These are phyloP conservation scores for Spea hammondii DNA, from an alignment of 2,797 vertebrate species.

Conservation along the genomic window DNA sequence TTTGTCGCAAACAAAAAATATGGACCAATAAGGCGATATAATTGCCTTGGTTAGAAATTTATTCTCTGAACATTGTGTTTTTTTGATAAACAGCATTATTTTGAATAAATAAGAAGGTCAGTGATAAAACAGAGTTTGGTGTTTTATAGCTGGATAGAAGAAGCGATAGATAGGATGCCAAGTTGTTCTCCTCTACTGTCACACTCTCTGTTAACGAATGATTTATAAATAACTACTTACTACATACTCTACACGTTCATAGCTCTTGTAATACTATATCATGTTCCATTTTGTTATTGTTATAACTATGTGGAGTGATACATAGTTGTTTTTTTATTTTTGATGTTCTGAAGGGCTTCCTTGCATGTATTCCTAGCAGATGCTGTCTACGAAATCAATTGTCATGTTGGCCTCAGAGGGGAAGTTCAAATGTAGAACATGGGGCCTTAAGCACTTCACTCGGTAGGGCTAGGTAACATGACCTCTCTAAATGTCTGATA, in stretches of 20 bases:
- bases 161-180: not conserved
- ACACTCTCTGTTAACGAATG: slow-evolving; percentile 3
- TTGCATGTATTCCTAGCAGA: slow-evolving; percentile 2
- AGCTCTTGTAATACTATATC: slow-evolving; percentile 6
- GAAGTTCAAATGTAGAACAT: no score
- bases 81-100: not conserved
- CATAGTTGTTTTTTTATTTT: not conserved
- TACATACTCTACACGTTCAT: slow-evolving; percentile 6
- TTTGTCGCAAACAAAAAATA: no score
- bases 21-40: no score
- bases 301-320: slow-evolving; percentile 5
- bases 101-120: not conserved
- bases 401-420: not conserved
- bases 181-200: not conserved
- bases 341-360: slow-evolving; percentile 2
- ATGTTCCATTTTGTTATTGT: slow-evolving; percentile 22
- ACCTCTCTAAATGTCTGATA: no score
- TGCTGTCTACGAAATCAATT: not conserved
- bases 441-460: no score
- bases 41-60: no score
- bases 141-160: not conserved
- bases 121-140: not conserved
- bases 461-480: no score
- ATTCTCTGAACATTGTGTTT: no score
- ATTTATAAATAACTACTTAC: slow-evolving; percentile 20